Evolutionary conservation across 2,797 vertebrate genomes (phyloP), one percentile per base, ranked within the genome.

Genomic region (Gymnocypris eckloni): DNA sequence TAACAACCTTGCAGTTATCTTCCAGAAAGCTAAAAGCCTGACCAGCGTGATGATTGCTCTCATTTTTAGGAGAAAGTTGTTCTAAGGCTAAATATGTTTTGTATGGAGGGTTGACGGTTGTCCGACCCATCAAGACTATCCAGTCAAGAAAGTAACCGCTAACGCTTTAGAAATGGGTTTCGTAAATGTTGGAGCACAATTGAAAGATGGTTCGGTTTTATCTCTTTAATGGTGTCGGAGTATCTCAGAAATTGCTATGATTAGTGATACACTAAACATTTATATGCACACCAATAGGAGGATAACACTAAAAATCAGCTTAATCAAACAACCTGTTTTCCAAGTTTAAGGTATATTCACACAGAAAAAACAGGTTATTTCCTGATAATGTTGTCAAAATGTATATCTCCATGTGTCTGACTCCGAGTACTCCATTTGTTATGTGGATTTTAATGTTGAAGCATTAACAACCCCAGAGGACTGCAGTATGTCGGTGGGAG

Each of bases 11-110:
- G 33, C 20, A 66, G 82, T 28, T 84, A 83, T 84, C 81, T 71
- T 86, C 86, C 50, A 83, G 72, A 52, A 78, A 84, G 86, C 82
- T 87, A 81, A 76, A 83, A 87, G 84, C 78, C 70, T 45, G 79
- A 59, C 73, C 77, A 82, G 67, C 0, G 25, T 59, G 41, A 85
- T 69, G 71, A 82, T 78, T 71, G 79, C 69, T 86, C 79, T 83
- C 85, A 78, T 72, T 89, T 81, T 82, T 52, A 82, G 85, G 67
- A 69, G 61, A 82, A 80, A 86, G 76, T 70, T 88, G 84, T 75
- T 73, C 7, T 67, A 85, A 33, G 79, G 79, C 73, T 79, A 73
- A 87, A 84, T 86, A 83, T 43, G 67, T 88, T 76, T 84, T 76
- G 39, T 15, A 37, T 75, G 66, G 67, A n/a, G 37, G 82, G 50